A percentile compares a stretch with the other conserved stretches of the same genome.
phyloP scores from a whole-genome alignment of 2,113 vertebrate species.

The Pyrgilauda ruficollis region DNA sequence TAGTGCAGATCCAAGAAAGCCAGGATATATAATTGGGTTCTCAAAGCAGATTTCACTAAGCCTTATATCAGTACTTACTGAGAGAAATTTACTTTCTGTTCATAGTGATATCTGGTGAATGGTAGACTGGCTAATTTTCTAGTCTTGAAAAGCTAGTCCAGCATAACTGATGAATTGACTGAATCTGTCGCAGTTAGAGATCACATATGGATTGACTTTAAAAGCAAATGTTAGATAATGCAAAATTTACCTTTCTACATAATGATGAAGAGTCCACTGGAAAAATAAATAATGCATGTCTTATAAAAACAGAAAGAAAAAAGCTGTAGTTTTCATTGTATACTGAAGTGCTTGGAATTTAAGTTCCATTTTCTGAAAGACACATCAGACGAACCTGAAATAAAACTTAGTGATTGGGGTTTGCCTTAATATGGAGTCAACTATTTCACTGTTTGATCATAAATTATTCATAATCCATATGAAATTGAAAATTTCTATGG shows the following conservation, averaged over 20 bases:
- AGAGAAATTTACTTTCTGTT: neutral
- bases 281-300: neutral
- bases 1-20: neutral
- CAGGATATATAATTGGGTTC: neutral
- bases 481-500: neutral
- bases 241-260: neutral
- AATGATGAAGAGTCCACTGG: neutral
- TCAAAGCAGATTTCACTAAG: neutral
- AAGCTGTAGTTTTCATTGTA: neutral
- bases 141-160: neutral
- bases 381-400: neutral
- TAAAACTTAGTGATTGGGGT: neutral
- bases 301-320: neutral
- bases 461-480: neutral
- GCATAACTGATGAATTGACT: neutral
- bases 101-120: neutral
- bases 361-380: neutral
- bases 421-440: neutral
- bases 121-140: neutral
- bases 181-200: neutral
- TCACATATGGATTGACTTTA: neutral
- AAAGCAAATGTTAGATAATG: neutral
- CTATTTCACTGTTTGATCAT: neutral
- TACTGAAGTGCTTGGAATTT: neutral
- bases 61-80: neutral